A percentile compares a stretch with the other conserved stretches of the same genome.
phyloP scores from a whole-genome alignment of 1,140 invertebrate species.

The Drosophila baimaii region DNA sequence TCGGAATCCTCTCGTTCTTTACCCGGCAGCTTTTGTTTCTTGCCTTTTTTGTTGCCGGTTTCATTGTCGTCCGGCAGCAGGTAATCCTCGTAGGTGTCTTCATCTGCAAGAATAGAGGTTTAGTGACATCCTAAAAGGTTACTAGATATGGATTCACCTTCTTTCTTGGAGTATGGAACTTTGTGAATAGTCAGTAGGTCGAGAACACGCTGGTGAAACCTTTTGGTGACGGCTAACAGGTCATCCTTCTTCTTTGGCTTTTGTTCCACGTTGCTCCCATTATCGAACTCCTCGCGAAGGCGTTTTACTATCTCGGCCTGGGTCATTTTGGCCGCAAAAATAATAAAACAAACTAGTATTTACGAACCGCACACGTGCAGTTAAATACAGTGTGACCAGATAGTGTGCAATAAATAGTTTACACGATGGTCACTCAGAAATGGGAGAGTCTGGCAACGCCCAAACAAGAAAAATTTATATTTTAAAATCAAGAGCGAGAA shows the following conservation, averaged over 20 bases:
- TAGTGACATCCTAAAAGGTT: neutral
- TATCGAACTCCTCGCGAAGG: slow-evolving; percentile 43
- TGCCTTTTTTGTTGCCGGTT: slow-evolving; percentile 21
- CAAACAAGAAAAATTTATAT: no score
- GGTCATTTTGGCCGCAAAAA: slow-evolving; percentile 28
- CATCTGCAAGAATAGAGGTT: slow-evolving; percentile 27
- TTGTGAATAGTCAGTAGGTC: slow-evolving; percentile 56
- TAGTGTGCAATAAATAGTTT: neutral
- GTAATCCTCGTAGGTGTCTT: slow-evolving; percentile 75
- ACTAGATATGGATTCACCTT: slow-evolving; percentile 37
- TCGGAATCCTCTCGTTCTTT: slow-evolving; percentile 6
- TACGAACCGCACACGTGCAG: slow-evolving; percentile 50
- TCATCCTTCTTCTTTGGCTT: slow-evolving; percentile 19
- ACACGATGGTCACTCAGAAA: neutral
- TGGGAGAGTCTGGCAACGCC: neutral
- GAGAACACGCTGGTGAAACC: slow-evolving; percentile 30
- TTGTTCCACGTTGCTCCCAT: slow-evolving; percentile 4
- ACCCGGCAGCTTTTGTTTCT: slow-evolving; percentile 12
- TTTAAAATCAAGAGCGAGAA: no score
- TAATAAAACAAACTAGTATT: slow-evolving; percentile 17
- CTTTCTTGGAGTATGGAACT: slow-evolving; percentile 59
- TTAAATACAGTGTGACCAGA: slow-evolving; percentile 8
- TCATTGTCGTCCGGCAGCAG: slow-evolving; percentile 65
- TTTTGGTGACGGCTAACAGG: slow-evolving; percentile 7
- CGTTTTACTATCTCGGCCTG: slow-evolving; percentile 27